Evolutionary conservation across 2,888 invertebrate genomes (phyloP).

Genomic region (Candidula unifasciata): DNA sequence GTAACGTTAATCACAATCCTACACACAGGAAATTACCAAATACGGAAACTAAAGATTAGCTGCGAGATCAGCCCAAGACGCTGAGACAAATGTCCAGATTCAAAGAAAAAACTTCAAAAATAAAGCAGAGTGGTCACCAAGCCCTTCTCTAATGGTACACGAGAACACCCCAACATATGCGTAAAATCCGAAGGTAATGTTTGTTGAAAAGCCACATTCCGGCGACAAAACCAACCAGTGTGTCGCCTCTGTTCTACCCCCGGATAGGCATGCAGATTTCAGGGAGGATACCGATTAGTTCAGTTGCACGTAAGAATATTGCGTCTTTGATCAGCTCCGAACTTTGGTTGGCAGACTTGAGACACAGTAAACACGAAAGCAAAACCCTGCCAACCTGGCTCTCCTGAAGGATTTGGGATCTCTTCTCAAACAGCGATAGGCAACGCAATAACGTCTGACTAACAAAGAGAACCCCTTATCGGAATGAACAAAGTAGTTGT

Average conservation of each 20-base stretch:
- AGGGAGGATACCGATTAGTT: no score
- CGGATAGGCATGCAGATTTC: neutral
- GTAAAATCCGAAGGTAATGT: neutral
- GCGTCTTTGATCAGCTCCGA: constrained; percentile 11
- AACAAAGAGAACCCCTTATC: neutral
- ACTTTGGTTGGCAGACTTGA: neutral
- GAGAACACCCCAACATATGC: neutral
- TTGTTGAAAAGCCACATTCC: no score
- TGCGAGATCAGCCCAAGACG: neutral
- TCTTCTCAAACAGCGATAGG: neutral
- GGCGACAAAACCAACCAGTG: neutral
- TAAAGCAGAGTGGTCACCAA: neutral
- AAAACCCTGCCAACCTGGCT: neutral
- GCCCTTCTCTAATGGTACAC: neutral
- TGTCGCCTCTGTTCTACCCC: neutral
- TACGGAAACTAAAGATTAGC: neutral
- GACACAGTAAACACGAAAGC: neutral
- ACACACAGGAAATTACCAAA: neutral
- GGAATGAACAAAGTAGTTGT: constrained; percentile 14
- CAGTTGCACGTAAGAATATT: neutral
- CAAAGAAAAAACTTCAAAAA: neutral
- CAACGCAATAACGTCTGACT: neutral
- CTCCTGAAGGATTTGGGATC: neutral
- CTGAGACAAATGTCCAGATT: neutral
- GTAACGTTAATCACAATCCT: neutral